Evolutionary conservation across 2,113 vertebrate species (phyloP), one percentile per base, ranked within the genome.

Genomic region (Morone chrysops): DNA sequence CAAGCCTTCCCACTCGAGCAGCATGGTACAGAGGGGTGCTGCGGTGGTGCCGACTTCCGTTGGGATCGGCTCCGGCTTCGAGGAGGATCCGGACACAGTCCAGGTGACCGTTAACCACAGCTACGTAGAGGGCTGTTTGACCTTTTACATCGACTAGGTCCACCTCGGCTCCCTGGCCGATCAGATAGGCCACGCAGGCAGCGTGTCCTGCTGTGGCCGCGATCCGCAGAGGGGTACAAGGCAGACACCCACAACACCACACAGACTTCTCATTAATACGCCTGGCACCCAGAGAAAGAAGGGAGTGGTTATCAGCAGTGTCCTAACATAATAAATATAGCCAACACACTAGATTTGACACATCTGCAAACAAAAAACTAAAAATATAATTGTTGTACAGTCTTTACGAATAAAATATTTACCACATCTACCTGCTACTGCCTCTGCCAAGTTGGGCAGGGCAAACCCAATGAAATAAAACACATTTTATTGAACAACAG

Each of bases 111-210:
- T 99, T 98, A 70, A 98, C 96, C 80, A 97, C 96, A 0, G 97
- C 98, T 5, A 99, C 97, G 0, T 97, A 98, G 68, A 99, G 94
- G 2, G 98, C 97, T 0, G 97, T 99, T 91, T 99, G 98, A 0
- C 97, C 98, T 90, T 99, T 99, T 22, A 99, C 97, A 0, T 98
- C 98, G 16, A 99, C 97, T 66, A 98, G 94, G 87, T 99, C 97
- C 67, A 99, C 97, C 83, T 97, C 94, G 0, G 97, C 98, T 10
- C 98, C 98, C 82, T 96, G 96, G 56, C 83, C 94, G 59, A 99
- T 96, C 16, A 99, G 95, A 70, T 96, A 97, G 82, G 96, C 95
- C 25, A 98, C 97, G 0, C 97, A 98, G 81, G 95, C 90, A 0
- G 96, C 96, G 0, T 99, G 98, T 25, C 97, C 97, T 0, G 97